Base-by-base conservation (phyloP, 1,140 invertebrate species). In the Schmidtea mediterranea region DNA sequence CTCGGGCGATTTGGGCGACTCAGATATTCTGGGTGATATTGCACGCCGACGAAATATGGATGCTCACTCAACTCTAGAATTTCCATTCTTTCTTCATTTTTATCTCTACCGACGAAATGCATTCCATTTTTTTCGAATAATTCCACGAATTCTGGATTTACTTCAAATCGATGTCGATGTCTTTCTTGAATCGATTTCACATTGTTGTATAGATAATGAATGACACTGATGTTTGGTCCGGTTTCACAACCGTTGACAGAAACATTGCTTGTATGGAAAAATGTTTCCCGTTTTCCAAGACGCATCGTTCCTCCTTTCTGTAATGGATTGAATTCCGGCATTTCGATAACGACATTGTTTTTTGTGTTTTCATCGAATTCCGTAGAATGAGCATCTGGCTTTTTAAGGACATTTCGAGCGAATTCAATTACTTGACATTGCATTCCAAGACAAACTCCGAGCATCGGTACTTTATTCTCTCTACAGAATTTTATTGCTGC, bases 351-450 rank as follows among this genome's bases (percentile, higher is more conserved):
- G 23, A 94, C 67, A 19, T 80, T 77, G 51, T 80, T 60, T 19
- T 66, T 63, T 16, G 79, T 76, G 2, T 76, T 62, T 0, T 74
- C 70, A 56, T 80, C 70, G 22, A 84, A 76, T 70, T 97, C 90
- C 1, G 78, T 80, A 10, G 77, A 80, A 59, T 89, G 78, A 0
- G 87, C 87, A 57, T 75, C 75, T 51, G 73, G 66, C 16, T 55
- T 57, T 1, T 71, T 68, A 0, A 92, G 61, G 3, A 80, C 78
- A 68, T 90, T 89, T 48, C 76, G 66, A n/a, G 82, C 75, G 63
- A 80, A 95, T 69, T 98, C 92, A 55, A 98, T 82, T 1, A 92
- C 84, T 43, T 86, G 82, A 41, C 81, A 82, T 72, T 98, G 92
- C 36, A 97, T 69, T 0, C 92, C 92, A 9, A 99, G 68, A 62